phyloP scores from a whole-genome alignment of 2,797 vertebrate species.

The Antrozous pallidus region DNA sequence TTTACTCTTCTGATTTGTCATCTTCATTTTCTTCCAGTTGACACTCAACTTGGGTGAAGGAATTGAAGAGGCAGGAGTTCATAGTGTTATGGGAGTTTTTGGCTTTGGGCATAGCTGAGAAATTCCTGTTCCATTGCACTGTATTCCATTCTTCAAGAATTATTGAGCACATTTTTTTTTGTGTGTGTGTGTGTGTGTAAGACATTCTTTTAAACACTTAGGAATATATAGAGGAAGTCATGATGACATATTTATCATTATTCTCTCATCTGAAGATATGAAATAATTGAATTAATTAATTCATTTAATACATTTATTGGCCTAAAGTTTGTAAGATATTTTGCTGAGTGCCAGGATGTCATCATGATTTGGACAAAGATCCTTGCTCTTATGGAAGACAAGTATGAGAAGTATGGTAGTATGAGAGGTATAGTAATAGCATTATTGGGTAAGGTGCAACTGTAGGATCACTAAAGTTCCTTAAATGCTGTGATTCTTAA shows the following conservation, averaged over 20 bases:
- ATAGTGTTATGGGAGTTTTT: background rate
- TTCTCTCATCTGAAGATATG: background rate
- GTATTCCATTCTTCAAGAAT: background rate
- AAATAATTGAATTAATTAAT: background rate
- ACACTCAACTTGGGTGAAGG: background rate
- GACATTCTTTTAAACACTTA: background rate
- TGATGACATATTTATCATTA: constrained; percentile 11
- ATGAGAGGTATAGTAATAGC: background rate
- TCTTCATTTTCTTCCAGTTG: constrained; percentile 12
- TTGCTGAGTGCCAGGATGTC: background rate
- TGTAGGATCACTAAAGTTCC: background rate
- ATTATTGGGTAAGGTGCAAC: background rate
- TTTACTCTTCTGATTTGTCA: background rate
- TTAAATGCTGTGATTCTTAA: background rate
- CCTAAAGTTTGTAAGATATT: background rate
- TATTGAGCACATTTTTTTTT: background rate
- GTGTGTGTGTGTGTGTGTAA: too few relatives aligned
- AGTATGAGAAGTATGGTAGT: background rate
- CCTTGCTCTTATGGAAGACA: background rate
- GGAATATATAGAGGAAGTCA: background rate
- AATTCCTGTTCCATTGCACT: background rate
- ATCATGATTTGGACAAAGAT: background rate
- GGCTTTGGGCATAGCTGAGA: background rate
- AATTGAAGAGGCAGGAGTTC: background rate
- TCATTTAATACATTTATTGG: background rate